Evolutionary conservation across 2,888 invertebrate species (phyloP).

Genomic region (Argyresthia goedartella): DNA sequence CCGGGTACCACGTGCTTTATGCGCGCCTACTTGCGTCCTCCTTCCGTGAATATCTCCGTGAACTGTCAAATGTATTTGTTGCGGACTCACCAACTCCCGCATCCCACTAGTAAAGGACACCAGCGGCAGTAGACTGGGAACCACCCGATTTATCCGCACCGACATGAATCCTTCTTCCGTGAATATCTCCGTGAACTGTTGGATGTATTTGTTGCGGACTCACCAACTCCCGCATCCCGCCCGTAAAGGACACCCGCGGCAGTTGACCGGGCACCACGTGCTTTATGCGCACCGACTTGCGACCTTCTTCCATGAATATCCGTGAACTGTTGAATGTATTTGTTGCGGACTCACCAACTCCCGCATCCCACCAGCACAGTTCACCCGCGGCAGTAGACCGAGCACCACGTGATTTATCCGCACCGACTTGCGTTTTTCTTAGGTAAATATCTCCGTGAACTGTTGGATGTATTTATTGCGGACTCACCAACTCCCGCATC

Average conservation of each 20-base stretch:
- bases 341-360: constrained; percentile 36
- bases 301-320: background rate
- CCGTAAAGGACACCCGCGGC: background rate
- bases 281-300: background rate
- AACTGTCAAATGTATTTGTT: no score
- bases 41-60: constrained; percentile 31
- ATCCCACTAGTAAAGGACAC: background rate
- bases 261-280: background rate
- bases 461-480: constrained; percentile 87
- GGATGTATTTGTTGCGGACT: background rate
- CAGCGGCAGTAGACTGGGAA: no score
- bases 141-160: constrained; percentile 23
- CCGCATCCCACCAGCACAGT: constrained; percentile 75
- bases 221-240: background rate
- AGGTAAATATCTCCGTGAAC: constrained; percentile 95
- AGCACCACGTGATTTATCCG: constrained; percentile 89
- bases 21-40: background rate
- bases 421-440: constrained; percentile 92
- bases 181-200: background rate
- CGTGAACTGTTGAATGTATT: constrained; percentile 84
- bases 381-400: constrained; percentile 80
- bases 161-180: background rate
- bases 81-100: background rate
- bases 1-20: background rate
- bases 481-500: constrained; percentile 69